phyloP scores from a whole-genome alignment of 1,140 invertebrate species.

The Lithobius niger region DNA sequence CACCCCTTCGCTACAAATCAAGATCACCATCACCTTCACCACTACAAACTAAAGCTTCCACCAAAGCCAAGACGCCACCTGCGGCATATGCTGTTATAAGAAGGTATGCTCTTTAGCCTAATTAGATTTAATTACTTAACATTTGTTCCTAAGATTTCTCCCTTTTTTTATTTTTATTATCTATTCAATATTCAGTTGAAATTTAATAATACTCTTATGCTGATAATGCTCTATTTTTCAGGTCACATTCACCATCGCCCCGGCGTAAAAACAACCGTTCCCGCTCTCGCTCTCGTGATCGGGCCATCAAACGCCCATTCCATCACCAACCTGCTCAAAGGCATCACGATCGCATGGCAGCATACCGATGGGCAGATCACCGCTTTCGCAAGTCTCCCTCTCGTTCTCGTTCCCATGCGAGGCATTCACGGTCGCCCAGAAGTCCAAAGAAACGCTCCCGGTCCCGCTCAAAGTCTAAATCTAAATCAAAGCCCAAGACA shows the following conservation, averaged over 20 bases:
- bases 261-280: neutral
- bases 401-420: too few relatives aligned
- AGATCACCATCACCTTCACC: neutral
- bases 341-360: too few relatives aligned
- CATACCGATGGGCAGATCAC: too few relatives aligned
- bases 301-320: neutral
- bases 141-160: too few relatives aligned
- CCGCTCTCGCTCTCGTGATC: neutral
- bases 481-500: too few relatives aligned
- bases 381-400: too few relatives aligned
- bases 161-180: constrained; percentile 1
- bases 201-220: too few relatives aligned
- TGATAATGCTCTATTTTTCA: neutral
- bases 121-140: too few relatives aligned
- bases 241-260: neutral
- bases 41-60: neutral
- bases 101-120: constrained; percentile 21
- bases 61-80: constrained; percentile 22
- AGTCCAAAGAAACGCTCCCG: too few relatives aligned
- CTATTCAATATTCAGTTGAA: too few relatives aligned
- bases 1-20: neutral
- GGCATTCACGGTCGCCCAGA: too few relatives aligned
- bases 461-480: too few relatives aligned
- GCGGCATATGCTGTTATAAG: constrained; percentile 21
- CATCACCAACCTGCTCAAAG: neutral